These are phyloP conservation scores for Rhagoletis pomonella DNA, from an alignment of 1,140 invertebrate genomes.

Conservation along the genomic window DNA sequence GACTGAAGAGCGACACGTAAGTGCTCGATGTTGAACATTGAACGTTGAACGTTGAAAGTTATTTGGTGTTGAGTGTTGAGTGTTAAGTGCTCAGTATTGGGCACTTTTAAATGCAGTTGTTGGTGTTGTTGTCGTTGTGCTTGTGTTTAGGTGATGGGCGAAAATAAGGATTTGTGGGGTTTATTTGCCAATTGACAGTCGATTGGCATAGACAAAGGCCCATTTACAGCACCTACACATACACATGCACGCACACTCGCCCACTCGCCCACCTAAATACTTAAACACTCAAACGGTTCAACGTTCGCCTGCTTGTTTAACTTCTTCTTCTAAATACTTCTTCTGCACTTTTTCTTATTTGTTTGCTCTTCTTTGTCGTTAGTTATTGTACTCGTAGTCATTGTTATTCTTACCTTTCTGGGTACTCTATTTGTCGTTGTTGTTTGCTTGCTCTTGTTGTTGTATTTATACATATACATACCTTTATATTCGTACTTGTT, in stretches of 20 bases:
- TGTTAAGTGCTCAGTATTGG: slow-evolving; percentile 10
- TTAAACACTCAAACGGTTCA: slow-evolving; percentile 5
- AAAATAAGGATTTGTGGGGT: neutral
- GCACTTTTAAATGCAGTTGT: slow-evolving; percentile 39
- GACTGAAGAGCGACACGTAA: slow-evolving; percentile 87
- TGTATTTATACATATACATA: slow-evolving; percentile 40
- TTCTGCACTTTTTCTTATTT: slow-evolving; percentile 40
- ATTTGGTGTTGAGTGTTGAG: neutral
- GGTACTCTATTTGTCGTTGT: slow-evolving; percentile 28
- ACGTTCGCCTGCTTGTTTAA: neutral
- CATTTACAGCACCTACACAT: neutral
- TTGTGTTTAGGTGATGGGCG: neutral
- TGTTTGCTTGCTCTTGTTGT: slow-evolving; percentile 28
- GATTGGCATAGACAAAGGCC: slow-evolving; percentile 3
- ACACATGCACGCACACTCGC: neutral
- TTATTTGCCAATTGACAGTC: slow-evolving; percentile 28
- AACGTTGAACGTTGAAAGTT: neutral
- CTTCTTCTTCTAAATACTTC: slow-evolving; percentile 35
- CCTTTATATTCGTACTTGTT: slow-evolving; percentile 27
- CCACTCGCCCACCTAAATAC: neutral
- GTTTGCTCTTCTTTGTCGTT: slow-evolving; percentile 53
- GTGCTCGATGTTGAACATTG: slow-evolving; percentile 64
- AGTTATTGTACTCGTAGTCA: slow-evolving; percentile 41
- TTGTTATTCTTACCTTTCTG: slow-evolving; percentile 49
- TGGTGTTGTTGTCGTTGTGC: neutral